phyloP scores from a whole-genome alignment of 2,797 vertebrate species.

The Peromyscus nudipes region DNA sequence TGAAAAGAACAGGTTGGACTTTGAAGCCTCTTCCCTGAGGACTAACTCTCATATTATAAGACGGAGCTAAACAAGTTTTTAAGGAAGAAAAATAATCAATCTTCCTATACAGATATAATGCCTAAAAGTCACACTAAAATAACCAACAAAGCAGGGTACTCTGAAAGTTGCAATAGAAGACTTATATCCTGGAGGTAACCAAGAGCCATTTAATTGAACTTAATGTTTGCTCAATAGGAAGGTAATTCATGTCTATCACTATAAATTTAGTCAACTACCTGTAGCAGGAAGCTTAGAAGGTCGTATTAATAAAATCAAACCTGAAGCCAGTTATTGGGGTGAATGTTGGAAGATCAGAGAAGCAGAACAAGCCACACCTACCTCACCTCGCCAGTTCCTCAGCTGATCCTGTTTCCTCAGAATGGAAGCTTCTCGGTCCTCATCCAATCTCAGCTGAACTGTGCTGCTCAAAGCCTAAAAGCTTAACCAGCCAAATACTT shows the following conservation, averaged over 20 bases:
- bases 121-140: not conserved
- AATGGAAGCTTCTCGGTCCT: too few species aligned
- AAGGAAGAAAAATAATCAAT: not conserved
- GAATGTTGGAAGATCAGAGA: too few species aligned
- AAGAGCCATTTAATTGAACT: not conserved
- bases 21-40: not conserved
- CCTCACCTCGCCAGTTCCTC: too few species aligned
- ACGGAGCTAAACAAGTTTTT: not conserved
- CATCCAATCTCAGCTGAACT: too few species aligned
- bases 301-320: too few species aligned
- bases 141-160: not conserved
- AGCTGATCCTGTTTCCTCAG: too few species aligned
- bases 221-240: not conserved
- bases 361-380: too few species aligned
- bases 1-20: not conserved
- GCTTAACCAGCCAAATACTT: too few species aligned
- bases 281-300: too few species aligned
- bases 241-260: not conserved
- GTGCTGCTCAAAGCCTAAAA: too few species aligned
- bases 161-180: not conserved
- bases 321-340: too few species aligned
- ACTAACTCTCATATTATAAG: not conserved
- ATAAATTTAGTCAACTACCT: not conserved
- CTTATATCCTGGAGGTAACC: not conserved
- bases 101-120: not conserved